A percentile compares a stretch with the other conserved stretches of the same genome.
phyloP scores from a whole-genome alignment of 2,888 invertebrate genomes.

The Drosophila fulvimacula region DNA sequence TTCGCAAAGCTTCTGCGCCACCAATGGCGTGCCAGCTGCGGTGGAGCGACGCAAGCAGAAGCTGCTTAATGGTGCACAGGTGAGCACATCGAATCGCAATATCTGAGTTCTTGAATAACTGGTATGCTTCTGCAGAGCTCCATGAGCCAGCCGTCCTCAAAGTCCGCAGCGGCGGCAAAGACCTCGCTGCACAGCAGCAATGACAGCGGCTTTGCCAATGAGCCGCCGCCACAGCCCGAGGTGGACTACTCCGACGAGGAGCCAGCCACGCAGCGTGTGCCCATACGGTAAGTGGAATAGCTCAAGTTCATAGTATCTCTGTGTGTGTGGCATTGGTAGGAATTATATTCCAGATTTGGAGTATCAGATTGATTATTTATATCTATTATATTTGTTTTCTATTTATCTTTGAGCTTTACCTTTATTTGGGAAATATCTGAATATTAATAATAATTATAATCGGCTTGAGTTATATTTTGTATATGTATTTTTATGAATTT shows the following conservation, averaged over 20 bases:
- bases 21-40: constrained; percentile 81
- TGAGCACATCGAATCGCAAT: constrained; percentile 7
- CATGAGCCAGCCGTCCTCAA: constrained; percentile 70
- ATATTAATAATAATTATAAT: too few relatives aligned
- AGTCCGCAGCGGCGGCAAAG: constrained; percentile 87
- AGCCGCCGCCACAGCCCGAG: constrained; percentile 93
- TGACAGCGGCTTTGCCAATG: constrained; percentile 96
- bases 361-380: background rate
- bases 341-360: too few relatives aligned
- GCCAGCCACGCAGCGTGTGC: constrained; percentile 87
- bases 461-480: too few relatives aligned
- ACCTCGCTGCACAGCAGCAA: constrained; percentile 95
- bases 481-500: background rate
- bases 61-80: constrained; percentile 80
- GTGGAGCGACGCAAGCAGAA: constrained; percentile 82
- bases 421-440: background rate
- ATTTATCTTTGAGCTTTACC: background rate
- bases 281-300: constrained; percentile 85
- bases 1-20: constrained; percentile 87
- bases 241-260: constrained; percentile 96
- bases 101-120: background rate
- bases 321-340: constrained; percentile 14
- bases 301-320: background rate
- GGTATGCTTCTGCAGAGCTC: constrained; percentile 26
- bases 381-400: background rate